Evolutionary conservation across 2,797 vertebrate species (phyloP), one percentile per base, ranked within the genome.

Genomic region (Malurus leucopterus): DNA sequence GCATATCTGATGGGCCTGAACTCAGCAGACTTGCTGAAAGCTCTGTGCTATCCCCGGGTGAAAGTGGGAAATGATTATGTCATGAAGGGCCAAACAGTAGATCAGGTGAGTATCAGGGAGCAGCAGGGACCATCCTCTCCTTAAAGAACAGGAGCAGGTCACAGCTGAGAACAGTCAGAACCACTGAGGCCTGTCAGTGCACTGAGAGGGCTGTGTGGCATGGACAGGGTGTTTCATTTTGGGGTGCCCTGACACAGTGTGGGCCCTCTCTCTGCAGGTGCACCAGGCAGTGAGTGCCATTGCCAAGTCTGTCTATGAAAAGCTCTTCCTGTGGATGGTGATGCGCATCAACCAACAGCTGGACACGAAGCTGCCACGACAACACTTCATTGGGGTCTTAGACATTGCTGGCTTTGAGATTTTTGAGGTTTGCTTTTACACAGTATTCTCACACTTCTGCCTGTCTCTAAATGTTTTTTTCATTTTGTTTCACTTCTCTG

Each of bases 381-480:
- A 97, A 40, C 97, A 97, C 64, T 98, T 98, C 55, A 98, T 98
- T 32, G 98, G 98, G 1, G 97, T 98, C 54, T 73, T 98, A 68
- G 98, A 98, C 76, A 98, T 98, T 4, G 98, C 98, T n/a, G 98
- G 98, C 41, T 98, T 98, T 91, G 98, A 98, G 89, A 98, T 98
- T 21, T 98, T 98, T 92, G 98, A 98, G 96, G 98, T 98, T 89
- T 63, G 94, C 40, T 61, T 74, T 86, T 69, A 36, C 43, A 57
- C 21, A 84, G 34, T 18, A 22, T 24, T 80, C 34, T 79, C 30
- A 64, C 29, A 29, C 21, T 59, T 62, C 43, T 71, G 41, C 3
- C 17, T 78, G 22, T 49, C 43, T 87, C 70, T 54, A 68, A 79
- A 81, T 6, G 4, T 7, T 68, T 58, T 69, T 44, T 40, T 11